A percentile compares a stretch with the other conserved stretches of the same genome.
Evolutionary conservation across 64 coral and sea anemone species (phyloP).

Genomic region (Catalaphyllia jardinei): DNA sequence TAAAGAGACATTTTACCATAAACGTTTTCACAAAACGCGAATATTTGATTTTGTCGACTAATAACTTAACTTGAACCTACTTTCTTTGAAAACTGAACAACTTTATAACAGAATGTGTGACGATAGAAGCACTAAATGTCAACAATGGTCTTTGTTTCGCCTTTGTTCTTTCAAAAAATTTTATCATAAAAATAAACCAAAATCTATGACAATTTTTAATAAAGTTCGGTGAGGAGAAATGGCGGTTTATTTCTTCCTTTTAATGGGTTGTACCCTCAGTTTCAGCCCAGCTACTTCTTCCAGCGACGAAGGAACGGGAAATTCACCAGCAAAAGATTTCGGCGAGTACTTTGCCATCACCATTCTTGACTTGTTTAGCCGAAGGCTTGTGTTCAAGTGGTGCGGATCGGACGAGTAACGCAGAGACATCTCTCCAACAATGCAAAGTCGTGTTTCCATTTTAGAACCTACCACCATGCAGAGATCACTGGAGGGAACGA

Average conservation of each 20-base stretch:
- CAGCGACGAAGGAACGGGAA: constrained; percentile 55
- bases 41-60: not conserved
- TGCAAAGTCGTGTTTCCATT: constrained; percentile 73
- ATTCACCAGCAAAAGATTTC: constrained; percentile 67
- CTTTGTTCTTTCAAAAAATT: constrained; percentile 17
- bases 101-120: not conserved
- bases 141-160: not conserved
- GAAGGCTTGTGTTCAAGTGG: constrained; percentile 70
- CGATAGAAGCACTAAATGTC: not conserved
- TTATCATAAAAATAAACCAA: not conserved
- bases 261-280: constrained; percentile 61
- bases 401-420: constrained; percentile 64
- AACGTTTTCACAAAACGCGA: not conserved
- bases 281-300: constrained; percentile 72
- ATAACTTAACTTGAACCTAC: not conserved
- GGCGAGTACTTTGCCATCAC: constrained; percentile 59
- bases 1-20: not conserved
- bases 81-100: not conserved
- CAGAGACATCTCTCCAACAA: constrained; percentile 83
- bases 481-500: constrained; percentile 65
- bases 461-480: constrained; percentile 78
- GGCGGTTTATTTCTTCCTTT: constrained; percentile 38
- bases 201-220: not conserved
- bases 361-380: constrained; percentile 60
- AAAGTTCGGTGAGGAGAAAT: no score